Percentiles rank a stretch among this genome's conserved stretches.
These are phyloP conservation scores for Bradypus variegatus DNA, from an alignment of 2,797 vertebrate species.

Conservation along the genomic window DNA sequence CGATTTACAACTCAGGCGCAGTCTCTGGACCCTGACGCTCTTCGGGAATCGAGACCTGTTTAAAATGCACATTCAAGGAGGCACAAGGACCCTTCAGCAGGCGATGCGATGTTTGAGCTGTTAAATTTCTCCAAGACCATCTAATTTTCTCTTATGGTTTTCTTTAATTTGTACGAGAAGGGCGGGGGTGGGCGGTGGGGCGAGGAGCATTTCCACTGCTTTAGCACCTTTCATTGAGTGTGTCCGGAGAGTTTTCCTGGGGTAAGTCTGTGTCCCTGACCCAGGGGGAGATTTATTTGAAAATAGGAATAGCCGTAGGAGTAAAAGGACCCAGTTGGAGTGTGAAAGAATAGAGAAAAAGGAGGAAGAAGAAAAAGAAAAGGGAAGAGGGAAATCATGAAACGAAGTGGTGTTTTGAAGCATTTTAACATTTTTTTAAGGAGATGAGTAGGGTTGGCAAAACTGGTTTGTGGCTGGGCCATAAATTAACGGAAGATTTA, in stretches of 20 bases:
- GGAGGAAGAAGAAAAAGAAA: background rate
- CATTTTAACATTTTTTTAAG: background rate
- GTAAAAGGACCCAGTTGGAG: background rate
- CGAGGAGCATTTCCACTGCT: fast-evolving
- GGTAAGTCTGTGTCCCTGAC: fast-evolving
- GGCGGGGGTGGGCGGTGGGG: no score
- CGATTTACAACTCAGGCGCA: background rate
- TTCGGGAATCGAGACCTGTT: background rate
- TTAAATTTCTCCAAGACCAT: background rate
- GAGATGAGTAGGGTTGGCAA: slow-evolving; percentile 26
- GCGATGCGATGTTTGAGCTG: fast-evolving
- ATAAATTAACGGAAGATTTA: slow-evolving; percentile 76
- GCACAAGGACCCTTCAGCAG: fast-evolving
- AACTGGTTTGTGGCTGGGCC: slow-evolving; percentile 47
- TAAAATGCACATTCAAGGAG: fast-evolving
- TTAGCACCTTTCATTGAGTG: background rate
- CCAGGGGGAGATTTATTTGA: background rate
- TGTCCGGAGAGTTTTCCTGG: background rate
- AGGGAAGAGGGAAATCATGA: background rate
- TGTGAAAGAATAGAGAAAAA: background rate
- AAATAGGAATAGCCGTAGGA: background rate
- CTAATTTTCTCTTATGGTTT: background rate
- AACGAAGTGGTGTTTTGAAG: slow-evolving; percentile 18
- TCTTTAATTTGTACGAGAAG: background rate
- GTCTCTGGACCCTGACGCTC: background rate